Conservation (phyloP, 2,888 invertebrate species). For the Netelia inedita region DNA sequence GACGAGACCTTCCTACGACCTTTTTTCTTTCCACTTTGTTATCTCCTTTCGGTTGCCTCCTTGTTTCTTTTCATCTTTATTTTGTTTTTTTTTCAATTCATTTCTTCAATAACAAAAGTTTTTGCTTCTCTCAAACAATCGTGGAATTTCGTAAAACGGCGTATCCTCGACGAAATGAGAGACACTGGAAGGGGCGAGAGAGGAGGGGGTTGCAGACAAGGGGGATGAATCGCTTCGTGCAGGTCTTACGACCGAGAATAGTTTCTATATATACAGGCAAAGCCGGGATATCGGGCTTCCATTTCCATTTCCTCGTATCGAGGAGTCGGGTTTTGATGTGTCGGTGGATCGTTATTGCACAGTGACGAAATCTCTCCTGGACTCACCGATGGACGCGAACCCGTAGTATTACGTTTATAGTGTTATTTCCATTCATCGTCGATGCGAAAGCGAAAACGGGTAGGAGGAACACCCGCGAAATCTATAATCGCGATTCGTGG, state of each 20-base stretch:
- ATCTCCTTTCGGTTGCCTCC: too few relatives aligned
- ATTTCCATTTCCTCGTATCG: constrained; percentile 17
- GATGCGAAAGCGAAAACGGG: too few relatives aligned
- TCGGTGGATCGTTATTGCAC: not conserved
- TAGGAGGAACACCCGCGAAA: too few relatives aligned
- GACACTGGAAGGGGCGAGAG: not conserved
- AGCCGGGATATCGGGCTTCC: constrained; percentile 13
- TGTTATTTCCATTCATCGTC: too few relatives aligned
- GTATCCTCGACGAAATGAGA: not conserved
- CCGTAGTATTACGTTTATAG: not conserved
- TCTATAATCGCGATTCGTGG: constrained; percentile 1
- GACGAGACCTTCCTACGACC: too few relatives aligned
- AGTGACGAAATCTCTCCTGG: not conserved
- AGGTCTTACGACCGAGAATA: not conserved
- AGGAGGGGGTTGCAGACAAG: not conserved
- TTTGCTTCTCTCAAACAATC: too few relatives aligned
- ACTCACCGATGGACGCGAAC: not conserved
- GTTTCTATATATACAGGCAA: not conserved
- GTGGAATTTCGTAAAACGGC: too few relatives aligned
- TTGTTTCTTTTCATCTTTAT: too few relatives aligned
- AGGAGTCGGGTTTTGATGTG: constrained; percentile 3
- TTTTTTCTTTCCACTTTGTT: too few relatives aligned
- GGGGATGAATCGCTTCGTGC: not conserved
- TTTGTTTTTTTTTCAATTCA: too few relatives aligned
- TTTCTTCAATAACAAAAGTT: too few relatives aligned